These are phyloP conservation scores for Hypotaenidia philippensis DNA, from an alignment of 2,797 vertebrate genomes.

Conservation along the genomic window DNA sequence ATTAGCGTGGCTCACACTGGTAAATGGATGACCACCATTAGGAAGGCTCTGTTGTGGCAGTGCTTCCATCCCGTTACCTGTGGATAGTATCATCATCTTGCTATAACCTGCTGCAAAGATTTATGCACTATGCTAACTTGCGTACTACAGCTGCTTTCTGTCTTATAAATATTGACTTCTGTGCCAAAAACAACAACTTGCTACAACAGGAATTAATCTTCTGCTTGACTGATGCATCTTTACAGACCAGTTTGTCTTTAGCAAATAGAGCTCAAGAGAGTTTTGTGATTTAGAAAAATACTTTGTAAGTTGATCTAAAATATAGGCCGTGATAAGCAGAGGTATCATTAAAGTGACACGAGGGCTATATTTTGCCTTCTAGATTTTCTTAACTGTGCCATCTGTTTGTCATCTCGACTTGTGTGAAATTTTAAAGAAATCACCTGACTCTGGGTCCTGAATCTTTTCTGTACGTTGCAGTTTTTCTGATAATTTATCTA, in stretches of 20 bases:
- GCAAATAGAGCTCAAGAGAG: constrained; percentile 63
- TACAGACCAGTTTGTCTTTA: constrained; percentile 62
- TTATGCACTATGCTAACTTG: constrained; percentile 65
- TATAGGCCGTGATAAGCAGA: constrained; percentile 49
- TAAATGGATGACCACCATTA: constrained; percentile 71
- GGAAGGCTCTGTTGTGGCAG: constrained; percentile 57
- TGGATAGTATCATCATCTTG: constrained; percentile 55
- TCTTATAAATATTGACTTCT: constrained; percentile 69
- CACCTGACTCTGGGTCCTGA: background rate
- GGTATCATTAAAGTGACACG: constrained; percentile 40
- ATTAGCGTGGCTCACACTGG: constrained; percentile 71
- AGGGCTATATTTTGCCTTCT: constrained; percentile 54
- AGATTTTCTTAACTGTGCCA: constrained; percentile 49
- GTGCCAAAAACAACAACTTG: constrained; percentile 53
- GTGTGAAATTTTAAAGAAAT: constrained; percentile 29
- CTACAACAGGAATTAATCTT: constrained; percentile 71
- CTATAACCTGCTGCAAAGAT: constrained; percentile 62
- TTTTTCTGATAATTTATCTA: background rate
- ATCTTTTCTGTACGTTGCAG: background rate
- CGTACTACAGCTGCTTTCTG: constrained; percentile 53
- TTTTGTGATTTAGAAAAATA: constrained; percentile 69
- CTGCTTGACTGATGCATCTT: constrained; percentile 68
- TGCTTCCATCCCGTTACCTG: constrained; percentile 60
- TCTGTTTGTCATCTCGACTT: constrained; percentile 54
- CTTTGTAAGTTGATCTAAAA: constrained; percentile 60